Evolutionary conservation across 2,797 vertebrate genomes (phyloP).

Genomic region (Telmatherina bonti): DNA sequence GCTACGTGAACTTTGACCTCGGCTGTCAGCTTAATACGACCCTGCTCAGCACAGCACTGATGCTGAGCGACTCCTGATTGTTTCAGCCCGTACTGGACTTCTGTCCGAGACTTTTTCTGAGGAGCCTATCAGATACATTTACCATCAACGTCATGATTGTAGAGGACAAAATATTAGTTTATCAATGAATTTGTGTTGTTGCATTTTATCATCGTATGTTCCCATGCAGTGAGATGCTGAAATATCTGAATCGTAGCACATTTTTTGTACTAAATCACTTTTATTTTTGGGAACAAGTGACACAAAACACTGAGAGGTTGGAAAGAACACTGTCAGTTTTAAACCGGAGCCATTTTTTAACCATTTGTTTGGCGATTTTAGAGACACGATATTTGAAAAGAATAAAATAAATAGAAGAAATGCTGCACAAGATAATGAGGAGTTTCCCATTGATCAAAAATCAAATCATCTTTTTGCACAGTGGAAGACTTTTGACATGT

Average conservation of each 20-base stretch:
- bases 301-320: conserved; percentile 17
- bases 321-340: conserved; percentile 6
- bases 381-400: not conserved
- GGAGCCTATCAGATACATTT: conserved; percentile 47
- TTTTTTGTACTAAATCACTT: conserved; percentile 29
- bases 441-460: conserved; percentile 7
- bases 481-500: conserved; percentile 6
- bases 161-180: conserved; percentile 46
- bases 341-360: conserved; percentile 24
- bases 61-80: conserved; percentile 27
- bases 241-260: conserved; percentile 55
- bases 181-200: conserved; percentile 49
- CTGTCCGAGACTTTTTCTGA: conserved; percentile 39
- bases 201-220: conserved; percentile 47
- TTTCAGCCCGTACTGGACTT: conserved; percentile 46
- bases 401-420: not conserved
- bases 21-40: conserved; percentile 19
- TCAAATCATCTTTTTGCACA: conserved; percentile 23
- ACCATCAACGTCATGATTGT: conserved; percentile 29
- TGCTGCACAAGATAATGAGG: not conserved
- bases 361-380: not conserved
- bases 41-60: conserved; percentile 25
- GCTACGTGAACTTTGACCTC: conserved; percentile 40
- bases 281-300: conserved; percentile 26
- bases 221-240: conserved; percentile 44